Evolutionary conservation across 2,888 invertebrate species (phyloP), one percentile per base, ranked within the genome.

Genomic region (Drosophila antonietae): DNA sequence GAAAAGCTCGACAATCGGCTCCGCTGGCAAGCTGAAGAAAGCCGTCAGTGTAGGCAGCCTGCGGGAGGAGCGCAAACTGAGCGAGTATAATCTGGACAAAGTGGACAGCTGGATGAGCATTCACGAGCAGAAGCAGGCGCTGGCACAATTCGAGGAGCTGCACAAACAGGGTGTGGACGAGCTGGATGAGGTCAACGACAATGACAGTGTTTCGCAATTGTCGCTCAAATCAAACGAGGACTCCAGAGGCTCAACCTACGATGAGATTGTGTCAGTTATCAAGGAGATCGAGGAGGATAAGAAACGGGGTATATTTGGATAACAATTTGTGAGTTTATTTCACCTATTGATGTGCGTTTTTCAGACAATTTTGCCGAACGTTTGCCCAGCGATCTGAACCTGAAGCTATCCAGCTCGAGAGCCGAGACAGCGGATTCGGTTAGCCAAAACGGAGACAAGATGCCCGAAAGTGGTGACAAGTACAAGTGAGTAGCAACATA

Each of bases 101-200:
- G 90, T 93, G 37, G 93, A 93, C 60, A 92, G 92, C 64, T 93
- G 93, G 93, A 93, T 93, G 92, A 92, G 93, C 10, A 89, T 92
- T 78, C 91, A 93, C 64, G 90, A 90, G 51, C 84, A 86, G 44
- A 75, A 83, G 33, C 74, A 79, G 53, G 64, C 61, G 0, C 44
- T 73, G 56, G 68, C 57, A 5, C 61, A 78, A 15, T 83, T 80
- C 12, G 79, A 85, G 6, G 66, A 73, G n/a, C 52, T 80, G 49
- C 81, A 72, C 33, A 86, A 88, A 15, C 78, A 73, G 64, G 78
- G 82, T 2, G 35, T 89, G 9, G 84, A 88, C 18, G 87, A 83
- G 2, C 70, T 87, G 43, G 87, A 91, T 14, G 90, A 85, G 35
- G 82, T 63, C 7, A 75, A 74, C 5, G 90, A 90, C 4, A 78